Conservation (phyloP, 2,797 vertebrate genomes). For the Margarornis squamiger region DNA sequence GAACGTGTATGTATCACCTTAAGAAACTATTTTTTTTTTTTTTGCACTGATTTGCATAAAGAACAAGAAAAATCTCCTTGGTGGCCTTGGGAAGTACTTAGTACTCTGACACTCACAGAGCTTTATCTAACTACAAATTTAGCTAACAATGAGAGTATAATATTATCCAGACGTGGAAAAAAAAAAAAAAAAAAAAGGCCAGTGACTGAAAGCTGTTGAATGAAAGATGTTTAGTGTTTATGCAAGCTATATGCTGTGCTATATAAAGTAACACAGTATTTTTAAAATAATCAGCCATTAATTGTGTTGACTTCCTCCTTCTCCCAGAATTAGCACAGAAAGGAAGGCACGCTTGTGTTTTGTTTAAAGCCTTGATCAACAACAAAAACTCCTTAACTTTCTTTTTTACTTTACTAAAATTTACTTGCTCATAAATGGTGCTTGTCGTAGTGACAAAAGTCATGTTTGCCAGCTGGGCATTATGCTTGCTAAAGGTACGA, state of each 20-base stretch:
- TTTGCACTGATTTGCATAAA: background rate
- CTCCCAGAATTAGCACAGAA: conserved; percentile 10
- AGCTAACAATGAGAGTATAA: background rate
- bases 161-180: background rate
- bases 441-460: background rate
- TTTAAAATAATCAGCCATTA: conserved; percentile 25
- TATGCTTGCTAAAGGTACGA: background rate
- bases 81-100: background rate
- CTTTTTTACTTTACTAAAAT: background rate
- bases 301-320: conserved; percentile 22
- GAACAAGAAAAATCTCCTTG: background rate
- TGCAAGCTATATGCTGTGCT: background rate
- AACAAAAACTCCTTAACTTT: background rate
- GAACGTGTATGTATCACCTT: rapidly evolving
- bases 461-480: rapidly evolving
- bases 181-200: background rate
- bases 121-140: background rate
- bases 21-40: background rate
- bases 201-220: background rate
- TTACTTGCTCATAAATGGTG: background rate
- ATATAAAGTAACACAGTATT: background rate
- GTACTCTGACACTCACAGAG: background rate
- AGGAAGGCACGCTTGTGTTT: background rate
- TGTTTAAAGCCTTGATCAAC: background rate
- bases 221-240: background rate